A percentile compares a stretch with the other conserved stretches of the same genome.
These are phyloP conservation scores for Pogonomyrmex barbatus DNA, from an alignment of 1,140 invertebrate species.

Conservation along the genomic window DNA sequence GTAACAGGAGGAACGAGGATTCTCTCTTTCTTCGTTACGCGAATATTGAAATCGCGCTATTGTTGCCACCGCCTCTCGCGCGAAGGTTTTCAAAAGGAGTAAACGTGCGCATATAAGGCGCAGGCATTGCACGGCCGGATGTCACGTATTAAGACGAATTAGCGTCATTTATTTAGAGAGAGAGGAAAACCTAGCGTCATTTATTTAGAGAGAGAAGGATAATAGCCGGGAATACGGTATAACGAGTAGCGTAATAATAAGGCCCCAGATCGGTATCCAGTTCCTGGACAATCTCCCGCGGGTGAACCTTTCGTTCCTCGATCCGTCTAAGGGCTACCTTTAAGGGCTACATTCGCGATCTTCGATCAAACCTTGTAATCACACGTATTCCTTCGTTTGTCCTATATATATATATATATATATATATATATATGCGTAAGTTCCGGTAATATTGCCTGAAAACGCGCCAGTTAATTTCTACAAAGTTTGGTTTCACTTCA, in stretches of 20 bases:
- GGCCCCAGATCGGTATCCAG: constrained; percentile 51
- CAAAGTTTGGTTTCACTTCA: constrained; percentile 10
- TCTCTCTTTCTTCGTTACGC: neutral
- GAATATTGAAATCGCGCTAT: neutral
- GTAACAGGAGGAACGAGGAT: neutral
- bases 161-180: constrained; percentile 79
- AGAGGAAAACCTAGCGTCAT: constrained; percentile 79
- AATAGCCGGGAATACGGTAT: constrained; percentile 64
- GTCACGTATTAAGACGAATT: constrained; percentile 78
- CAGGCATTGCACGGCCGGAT: constrained; percentile 72
- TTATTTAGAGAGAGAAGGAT: constrained; percentile 78
- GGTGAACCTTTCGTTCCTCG: constrained; percentile 21
- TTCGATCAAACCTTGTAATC: constrained; percentile 28
- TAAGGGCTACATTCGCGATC: constrained; percentile 43
- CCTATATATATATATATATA: too few relatives aligned
- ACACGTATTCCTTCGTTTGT: constrained; percentile 12
- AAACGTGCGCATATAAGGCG: constrained; percentile 58
- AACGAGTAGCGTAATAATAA: constrained; percentile 75
- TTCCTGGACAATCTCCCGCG: constrained; percentile 7
- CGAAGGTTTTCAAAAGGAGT: constrained; percentile 66
- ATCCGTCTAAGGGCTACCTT: constrained; percentile 34
- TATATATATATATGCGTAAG: too few relatives aligned
- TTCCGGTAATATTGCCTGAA: constrained; percentile 16
- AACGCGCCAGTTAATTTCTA: constrained; percentile 11
- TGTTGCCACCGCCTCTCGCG: constrained; percentile 11